phyloP scores from a whole-genome alignment of 1,140 invertebrate species.

The Mactra quadrangularis region DNA sequence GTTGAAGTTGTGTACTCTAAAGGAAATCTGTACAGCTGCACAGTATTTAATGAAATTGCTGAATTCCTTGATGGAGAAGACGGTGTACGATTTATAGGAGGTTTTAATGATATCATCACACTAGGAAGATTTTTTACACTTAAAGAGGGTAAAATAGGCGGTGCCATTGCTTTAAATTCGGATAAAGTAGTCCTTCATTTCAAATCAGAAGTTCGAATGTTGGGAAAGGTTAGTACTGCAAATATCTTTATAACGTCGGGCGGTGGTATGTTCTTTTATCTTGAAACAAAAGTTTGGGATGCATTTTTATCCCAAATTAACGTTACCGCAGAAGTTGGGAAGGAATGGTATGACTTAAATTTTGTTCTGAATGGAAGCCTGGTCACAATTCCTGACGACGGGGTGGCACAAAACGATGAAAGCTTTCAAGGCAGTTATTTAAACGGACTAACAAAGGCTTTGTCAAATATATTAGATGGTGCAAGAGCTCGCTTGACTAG shows the following conservation, averaged over 20 bases:
- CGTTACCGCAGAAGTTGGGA: slow-evolving; percentile 11
- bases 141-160: neutral
- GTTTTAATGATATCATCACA: neutral
- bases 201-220: neutral
- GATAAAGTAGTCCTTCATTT: slow-evolving; percentile 25
- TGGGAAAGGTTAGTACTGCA: neutral
- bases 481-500: neutral
- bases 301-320: neutral
- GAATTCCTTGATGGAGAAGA: slow-evolving; percentile 39
- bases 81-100: neutral
- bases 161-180: neutral
- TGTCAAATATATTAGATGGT: no score
- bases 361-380: slow-evolving; percentile 20
- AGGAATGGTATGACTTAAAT: slow-evolving; percentile 24
- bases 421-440: no score
- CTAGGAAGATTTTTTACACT: slow-evolving; percentile 26
- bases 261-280: slow-evolving; percentile 10
- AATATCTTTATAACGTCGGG: slow-evolving; percentile 15
- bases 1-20: slow-evolving; percentile 26
- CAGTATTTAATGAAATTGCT: slow-evolving; percentile 4
- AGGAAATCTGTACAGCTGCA: slow-evolving; percentile 5
- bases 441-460: no score
- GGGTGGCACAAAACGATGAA: neutral
- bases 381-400: neutral
- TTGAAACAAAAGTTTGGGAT: slow-evolving; percentile 47